Percentiles rank a stretch among this genome's conserved stretches.
Evolutionary conservation across 1,140 invertebrate species (phyloP).

Genomic region (Eumaeus atala): DNA sequence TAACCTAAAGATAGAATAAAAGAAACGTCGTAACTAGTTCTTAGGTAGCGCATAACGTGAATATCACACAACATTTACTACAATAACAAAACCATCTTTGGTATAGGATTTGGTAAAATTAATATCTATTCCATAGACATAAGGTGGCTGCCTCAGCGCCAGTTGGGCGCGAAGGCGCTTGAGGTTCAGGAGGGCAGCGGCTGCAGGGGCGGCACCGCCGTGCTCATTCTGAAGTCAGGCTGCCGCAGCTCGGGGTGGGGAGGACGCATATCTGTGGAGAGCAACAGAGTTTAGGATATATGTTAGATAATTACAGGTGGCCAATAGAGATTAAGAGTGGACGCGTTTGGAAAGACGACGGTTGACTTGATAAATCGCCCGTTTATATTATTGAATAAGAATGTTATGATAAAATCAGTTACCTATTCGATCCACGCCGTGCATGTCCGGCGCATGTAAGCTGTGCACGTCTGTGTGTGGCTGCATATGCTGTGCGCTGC

Average conservation of each 20-base stretch:
- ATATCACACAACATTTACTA: constrained; percentile 1
- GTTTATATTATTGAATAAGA: too few relatives aligned
- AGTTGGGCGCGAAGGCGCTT: constrained; percentile 56
- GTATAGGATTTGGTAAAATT: neutral
- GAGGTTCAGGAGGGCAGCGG: constrained; percentile 62
- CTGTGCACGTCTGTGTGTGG: constrained; percentile 30
- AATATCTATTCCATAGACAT: constrained; percentile 11
- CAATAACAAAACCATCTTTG: constrained; percentile 13
- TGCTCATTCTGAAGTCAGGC: constrained; percentile 50
- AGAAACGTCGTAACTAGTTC: too few relatives aligned
- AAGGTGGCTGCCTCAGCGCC: constrained; percentile 49
- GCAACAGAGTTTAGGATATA: constrained; percentile 1
- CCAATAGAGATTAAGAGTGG: too few relatives aligned
- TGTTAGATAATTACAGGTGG: too few relatives aligned
- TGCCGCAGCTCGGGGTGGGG: constrained; percentile 51
- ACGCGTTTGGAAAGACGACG: neutral
- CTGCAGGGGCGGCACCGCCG: constrained; percentile 49
- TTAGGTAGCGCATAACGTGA: neutral
- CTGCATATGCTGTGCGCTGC: constrained; percentile 62
- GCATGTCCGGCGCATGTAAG: constrained; percentile 43
- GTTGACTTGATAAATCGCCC: too few relatives aligned
- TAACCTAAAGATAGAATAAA: too few relatives aligned
- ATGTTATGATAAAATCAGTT: too few relatives aligned
- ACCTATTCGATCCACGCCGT: constrained; percentile 58
- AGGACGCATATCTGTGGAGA: constrained; percentile 46